Base-by-base conservation (phyloP, 2,113 vertebrate species). In the Terrapene triunguis region DNA sequence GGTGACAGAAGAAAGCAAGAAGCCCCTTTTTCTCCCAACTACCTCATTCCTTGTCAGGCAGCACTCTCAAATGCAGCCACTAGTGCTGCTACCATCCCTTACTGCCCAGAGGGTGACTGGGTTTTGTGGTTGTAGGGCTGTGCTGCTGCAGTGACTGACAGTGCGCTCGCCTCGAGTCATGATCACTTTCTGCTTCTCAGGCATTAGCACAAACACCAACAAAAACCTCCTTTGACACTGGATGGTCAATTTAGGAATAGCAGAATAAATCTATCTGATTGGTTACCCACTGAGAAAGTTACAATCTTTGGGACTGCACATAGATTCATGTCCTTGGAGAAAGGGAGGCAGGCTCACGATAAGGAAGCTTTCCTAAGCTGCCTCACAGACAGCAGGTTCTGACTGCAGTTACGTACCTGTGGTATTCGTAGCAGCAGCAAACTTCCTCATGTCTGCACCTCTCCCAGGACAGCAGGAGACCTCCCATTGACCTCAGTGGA, bases 81-180 rank as follows among this genome's bases (percentile, higher is more conserved):
- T 44, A 5, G 21, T 76, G 38, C 24, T 25, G 10, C 38, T 14
- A 22, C 74, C 42, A 44, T 10, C 65, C 8, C 35, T 72, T 38
- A 85, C 27, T 16, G 4, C 29, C 80, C 57, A 6, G 38, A 59
- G 57, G 9, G 14, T 72, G 53, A 27, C 1, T 2, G 1, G 35
- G 55, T 62, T 90, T 82, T 89, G 25, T 24, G 6, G n/a, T 16
- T 85, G 72, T 21, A 74, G 57, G 74, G 22, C 38, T 91, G 59
- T 0, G 0, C 48, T 94, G 55, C 44, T 80, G 0, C 87, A 84
- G 5, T 42, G 74, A 69, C 48, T 5, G 9, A 22, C 11, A 12
- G n/a, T 8, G 11, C 4, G 9, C 90, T 57, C 2, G 12, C 9
- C 54, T 76, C 48, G 47, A 32, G 81, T 22, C 10, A 19, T 24